These are phyloP conservation scores for Macheiramphus alcinus DNA, from an alignment of 2,113 vertebrate species.

Conservation along the genomic window DNA sequence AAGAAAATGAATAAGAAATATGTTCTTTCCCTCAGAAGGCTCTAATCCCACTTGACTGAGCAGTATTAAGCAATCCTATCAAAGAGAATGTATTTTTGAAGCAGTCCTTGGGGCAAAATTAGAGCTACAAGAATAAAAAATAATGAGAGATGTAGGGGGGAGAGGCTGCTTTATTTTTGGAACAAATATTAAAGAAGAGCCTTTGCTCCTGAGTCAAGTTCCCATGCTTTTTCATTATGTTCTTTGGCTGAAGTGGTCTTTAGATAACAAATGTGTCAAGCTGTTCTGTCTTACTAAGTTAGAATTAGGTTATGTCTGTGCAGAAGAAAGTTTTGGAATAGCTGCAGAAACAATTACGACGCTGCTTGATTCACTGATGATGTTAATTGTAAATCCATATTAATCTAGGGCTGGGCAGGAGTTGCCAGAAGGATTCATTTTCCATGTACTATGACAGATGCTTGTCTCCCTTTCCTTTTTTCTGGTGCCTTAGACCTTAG, in stretches of 20 bases:
- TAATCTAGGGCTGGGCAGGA: slow-evolving; percentile 45
- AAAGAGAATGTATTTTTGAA: slow-evolving; percentile 47
- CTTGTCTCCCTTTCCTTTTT: slow-evolving; percentile 27
- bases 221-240: slow-evolving; percentile 70
- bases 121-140: slow-evolving; percentile 37
- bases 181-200: slow-evolving; percentile 54
- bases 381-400: slow-evolving; percentile 66
- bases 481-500: background rate
- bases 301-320: slow-evolving; percentile 61
- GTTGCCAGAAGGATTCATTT: slow-evolving; percentile 60
- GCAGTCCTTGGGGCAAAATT: slow-evolving; percentile 56
- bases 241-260: slow-evolving; percentile 69
- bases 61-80: slow-evolving; percentile 44
- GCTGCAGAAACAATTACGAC: slow-evolving; percentile 55
- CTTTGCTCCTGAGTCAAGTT: slow-evolving; percentile 66
- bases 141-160: slow-evolving; percentile 28
- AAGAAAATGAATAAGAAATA: slow-evolving; percentile 37
- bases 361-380: slow-evolving; percentile 32
- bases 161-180: slow-evolving; percentile 55
- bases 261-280: slow-evolving; percentile 71
- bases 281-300: slow-evolving; percentile 60
- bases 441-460: background rate
- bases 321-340: slow-evolving; percentile 61
- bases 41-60: slow-evolving; percentile 50
- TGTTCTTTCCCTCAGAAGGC: slow-evolving; percentile 14